Evolutionary conservation across 2,113 vertebrate genomes (phyloP).

Genomic region (Nanorana parkeri): DNA sequence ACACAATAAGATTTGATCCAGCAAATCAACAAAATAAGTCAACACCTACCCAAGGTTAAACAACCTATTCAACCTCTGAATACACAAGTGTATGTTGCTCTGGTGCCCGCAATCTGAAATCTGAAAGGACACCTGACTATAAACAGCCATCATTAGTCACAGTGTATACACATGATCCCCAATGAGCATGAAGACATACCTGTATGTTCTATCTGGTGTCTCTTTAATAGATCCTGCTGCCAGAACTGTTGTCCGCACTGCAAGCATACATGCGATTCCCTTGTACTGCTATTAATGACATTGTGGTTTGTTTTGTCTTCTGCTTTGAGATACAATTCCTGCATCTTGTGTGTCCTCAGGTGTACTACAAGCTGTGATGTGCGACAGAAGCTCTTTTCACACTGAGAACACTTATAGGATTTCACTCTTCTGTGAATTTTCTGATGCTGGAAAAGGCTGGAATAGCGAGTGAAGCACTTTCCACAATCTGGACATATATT

Average conservation of each 20-base stretch:
- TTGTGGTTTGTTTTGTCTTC: no score
- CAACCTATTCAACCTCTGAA: not conserved
- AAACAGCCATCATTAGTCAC: not conserved
- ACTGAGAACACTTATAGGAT: slow-evolving; percentile 40
- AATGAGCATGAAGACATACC: not conserved
- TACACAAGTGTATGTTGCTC: no score
- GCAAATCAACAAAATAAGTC: not conserved
- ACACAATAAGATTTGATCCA: not conserved
- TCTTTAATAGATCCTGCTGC: not conserved
- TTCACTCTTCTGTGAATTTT: slow-evolving; percentile 36
- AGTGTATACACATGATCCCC: not conserved
- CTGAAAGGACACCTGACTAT: not conserved
- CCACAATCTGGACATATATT: slow-evolving; percentile 51
- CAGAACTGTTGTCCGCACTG: not conserved
- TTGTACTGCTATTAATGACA: not conserved
- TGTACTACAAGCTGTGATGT: slow-evolving; percentile 58
- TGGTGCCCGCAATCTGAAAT: not conserved
- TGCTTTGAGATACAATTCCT: no score
- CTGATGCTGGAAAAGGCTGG: slow-evolving; percentile 52
- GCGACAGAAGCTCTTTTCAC: slow-evolving; percentile 66
- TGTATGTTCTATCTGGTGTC: not conserved
- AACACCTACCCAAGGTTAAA: not conserved
- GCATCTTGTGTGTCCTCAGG: slow-evolving; percentile 63
- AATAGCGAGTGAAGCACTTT: slow-evolving; percentile 30
- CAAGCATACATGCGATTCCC: not conserved